These are phyloP conservation scores for Syritta pipiens DNA, from an alignment of 2,888 invertebrate species.

Conservation along the genomic window DNA sequence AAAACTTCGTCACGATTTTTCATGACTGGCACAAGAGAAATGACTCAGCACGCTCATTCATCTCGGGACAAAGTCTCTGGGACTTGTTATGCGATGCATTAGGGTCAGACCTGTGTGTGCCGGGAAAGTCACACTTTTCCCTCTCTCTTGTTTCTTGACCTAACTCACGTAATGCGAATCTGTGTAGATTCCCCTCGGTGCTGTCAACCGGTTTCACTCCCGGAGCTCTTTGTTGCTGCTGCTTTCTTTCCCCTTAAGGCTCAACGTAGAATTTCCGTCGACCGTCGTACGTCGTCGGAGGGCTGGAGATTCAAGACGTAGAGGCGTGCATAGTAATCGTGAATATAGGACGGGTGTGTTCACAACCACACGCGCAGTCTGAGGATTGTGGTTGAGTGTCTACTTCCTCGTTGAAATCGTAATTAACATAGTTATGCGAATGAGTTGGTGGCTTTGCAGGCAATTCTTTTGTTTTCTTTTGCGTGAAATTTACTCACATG, in stretches of 20 bases:
- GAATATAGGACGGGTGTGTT: too few species aligned
- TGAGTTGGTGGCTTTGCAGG: neutral
- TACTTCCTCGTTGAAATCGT: conserved; percentile 54
- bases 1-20: conserved; percentile 16
- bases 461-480: neutral
- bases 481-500: conserved; percentile 1
- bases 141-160: conserved; percentile 34
- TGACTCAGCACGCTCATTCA: conserved; percentile 19
- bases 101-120: conserved; percentile 10
- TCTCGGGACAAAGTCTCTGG: conserved; percentile 7
- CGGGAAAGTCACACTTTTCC: conserved; percentile 40
- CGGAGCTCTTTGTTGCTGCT: too few species aligned
- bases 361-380: neutral
- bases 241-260: too few species aligned
- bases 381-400: neutral
- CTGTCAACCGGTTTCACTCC: conserved; percentile 36
- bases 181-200: too few species aligned
- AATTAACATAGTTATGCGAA: conserved; percentile 49
- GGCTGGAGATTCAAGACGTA: too few species aligned
- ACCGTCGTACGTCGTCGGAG: too few species aligned
- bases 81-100: neutral
- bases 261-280: too few species aligned
- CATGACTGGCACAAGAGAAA: conserved; percentile 1
- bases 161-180: too few species aligned
- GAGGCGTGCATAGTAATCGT: too few species aligned